Evolutionary conservation across 2,888 invertebrate genomes (phyloP).

Genomic region (Hypomecis atomaria): DNA sequence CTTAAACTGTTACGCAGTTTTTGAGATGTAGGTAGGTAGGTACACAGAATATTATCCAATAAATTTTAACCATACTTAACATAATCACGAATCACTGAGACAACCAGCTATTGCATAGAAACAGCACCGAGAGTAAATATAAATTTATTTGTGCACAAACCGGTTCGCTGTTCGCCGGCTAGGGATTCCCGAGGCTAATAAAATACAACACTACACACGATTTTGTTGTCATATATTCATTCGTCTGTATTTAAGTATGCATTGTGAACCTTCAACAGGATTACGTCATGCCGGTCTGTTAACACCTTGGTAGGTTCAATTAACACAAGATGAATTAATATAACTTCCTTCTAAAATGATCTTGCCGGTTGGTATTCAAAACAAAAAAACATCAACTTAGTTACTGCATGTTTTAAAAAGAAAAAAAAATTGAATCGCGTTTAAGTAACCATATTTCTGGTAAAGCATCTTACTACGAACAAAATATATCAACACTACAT

Average conservation of each 20-base stretch:
- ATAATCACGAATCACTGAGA: background rate
- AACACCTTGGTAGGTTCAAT: background rate
- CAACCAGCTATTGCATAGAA: background rate
- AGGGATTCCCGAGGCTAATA: constrained; percentile 27
- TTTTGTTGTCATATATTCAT: constrained; percentile 3
- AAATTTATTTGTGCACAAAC: constrained; percentile 14
- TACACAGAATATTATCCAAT: too few relatives aligned
- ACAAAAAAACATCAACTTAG: too few relatives aligned
- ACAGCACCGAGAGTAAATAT: constrained; percentile 8
- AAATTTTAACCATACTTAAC: too few relatives aligned
- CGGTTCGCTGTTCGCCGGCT: constrained; percentile 7
- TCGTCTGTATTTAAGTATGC: constrained; percentile 9
- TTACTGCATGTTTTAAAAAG: too few relatives aligned
- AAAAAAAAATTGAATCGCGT: too few relatives aligned
- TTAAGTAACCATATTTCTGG: too few relatives aligned
- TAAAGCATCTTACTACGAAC: too few relatives aligned
- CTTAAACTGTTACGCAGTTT: too few relatives aligned
- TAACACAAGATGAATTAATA: background rate
- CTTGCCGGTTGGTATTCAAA: too few relatives aligned
- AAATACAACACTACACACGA: background rate
- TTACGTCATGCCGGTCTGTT: constrained; percentile 20
- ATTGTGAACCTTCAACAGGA: constrained; percentile 30
- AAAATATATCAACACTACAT: too few relatives aligned
- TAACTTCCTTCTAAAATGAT: background rate
- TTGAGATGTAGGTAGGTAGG: too few relatives aligned